Evolutionary conservation across 2,888 invertebrate species (phyloP).

Genomic region (Nephrocerus scutellatus): DNA sequence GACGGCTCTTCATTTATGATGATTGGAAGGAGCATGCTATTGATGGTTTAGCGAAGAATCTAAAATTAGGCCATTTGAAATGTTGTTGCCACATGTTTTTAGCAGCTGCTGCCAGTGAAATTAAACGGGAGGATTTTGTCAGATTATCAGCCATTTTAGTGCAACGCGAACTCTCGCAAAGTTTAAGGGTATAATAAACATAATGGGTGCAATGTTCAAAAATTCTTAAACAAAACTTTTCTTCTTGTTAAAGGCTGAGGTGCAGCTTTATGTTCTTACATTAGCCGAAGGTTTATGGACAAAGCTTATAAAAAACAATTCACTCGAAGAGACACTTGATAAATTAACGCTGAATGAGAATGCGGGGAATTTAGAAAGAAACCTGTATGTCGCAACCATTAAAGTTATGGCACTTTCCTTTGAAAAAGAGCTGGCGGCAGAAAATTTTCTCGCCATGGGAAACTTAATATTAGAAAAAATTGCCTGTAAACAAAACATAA

Average conservation of each 20-base stretch:
- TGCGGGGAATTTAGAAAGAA: constrained; percentile 22
- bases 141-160: constrained; percentile 31
- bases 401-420: constrained; percentile 40
- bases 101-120: constrained; percentile 22
- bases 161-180: constrained; percentile 36
- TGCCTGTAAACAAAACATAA: constrained; percentile 20
- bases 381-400: constrained; percentile 35
- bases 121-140: constrained; percentile 29
- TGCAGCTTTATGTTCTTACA: constrained; percentile 37
- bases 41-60: constrained; percentile 34
- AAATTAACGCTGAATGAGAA: constrained; percentile 10
- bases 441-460: constrained; percentile 21
- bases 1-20: constrained; percentile 36
- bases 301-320: constrained; percentile 18
- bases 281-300: constrained; percentile 27
- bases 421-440: constrained; percentile 18
- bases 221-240: background rate
- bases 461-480: constrained; percentile 28
- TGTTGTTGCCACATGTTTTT: constrained; percentile 42
- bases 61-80: constrained; percentile 37
- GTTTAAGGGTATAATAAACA: constrained; percentile 23
- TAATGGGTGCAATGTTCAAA: background rate
- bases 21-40: constrained; percentile 43
- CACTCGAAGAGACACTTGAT: constrained; percentile 14
- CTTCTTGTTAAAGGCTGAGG: constrained; percentile 26